Conservation (phyloP, 2,113 vertebrate genomes). For the Saccopteryx leptura region DNA sequence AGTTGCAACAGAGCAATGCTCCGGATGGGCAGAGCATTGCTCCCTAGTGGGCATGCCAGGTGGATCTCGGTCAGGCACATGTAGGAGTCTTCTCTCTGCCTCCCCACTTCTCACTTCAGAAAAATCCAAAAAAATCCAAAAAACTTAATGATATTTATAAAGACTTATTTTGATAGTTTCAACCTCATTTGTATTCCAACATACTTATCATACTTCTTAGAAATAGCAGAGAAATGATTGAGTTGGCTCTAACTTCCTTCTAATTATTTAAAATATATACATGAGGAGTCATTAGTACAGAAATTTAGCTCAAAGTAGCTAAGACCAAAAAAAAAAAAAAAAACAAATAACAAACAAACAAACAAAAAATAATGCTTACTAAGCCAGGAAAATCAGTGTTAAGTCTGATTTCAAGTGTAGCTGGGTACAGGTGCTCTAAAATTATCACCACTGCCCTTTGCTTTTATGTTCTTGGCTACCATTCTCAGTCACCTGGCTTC, state of each 20-base stretch:
- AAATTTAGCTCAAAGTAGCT: conserved; percentile 25
- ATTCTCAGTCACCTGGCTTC: background rate
- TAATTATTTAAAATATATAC: conserved; percentile 41
- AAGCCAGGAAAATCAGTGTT: background rate
- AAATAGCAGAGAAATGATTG: conserved; percentile 19
- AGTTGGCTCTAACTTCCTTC: background rate
- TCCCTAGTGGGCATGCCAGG: too few relatives aligned
- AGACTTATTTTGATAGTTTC: conserved; percentile 38
- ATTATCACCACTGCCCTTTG: background rate
- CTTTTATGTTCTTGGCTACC: background rate
- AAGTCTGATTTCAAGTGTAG: background rate
- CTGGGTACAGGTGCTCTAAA: background rate
- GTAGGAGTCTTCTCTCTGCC: too few relatives aligned
- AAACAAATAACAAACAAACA: too few relatives aligned
- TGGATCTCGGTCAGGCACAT: too few relatives aligned
- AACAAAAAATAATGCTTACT: background rate
- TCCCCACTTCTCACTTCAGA: too few relatives aligned
- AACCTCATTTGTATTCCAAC: background rate
- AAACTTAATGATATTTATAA: conserved; percentile 39
- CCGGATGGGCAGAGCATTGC: too few relatives aligned
- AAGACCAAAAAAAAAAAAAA: conserved; percentile 60
- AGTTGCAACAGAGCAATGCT: too few relatives aligned
- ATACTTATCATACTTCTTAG: background rate
- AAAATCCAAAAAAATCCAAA: background rate
- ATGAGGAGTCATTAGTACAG: background rate